Conservation (phyloP, 2,113 vertebrate genomes). For the Panthera leo region DNA sequence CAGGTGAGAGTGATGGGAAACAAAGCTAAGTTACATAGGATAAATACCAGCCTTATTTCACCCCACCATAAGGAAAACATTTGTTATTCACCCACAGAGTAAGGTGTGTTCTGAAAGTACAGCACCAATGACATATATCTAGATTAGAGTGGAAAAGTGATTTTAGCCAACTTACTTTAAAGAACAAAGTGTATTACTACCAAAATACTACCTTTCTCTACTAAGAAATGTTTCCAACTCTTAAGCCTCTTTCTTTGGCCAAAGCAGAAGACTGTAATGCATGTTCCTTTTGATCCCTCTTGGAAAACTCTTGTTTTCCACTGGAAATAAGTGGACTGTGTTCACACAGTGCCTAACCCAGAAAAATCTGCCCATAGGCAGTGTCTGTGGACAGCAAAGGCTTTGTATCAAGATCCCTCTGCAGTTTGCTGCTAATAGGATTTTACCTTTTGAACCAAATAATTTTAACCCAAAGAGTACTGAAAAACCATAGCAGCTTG, state of each 20-base stretch:
- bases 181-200: not conserved
- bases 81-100: not conserved
- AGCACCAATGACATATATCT: not conserved
- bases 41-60: slow-evolving; percentile 18
- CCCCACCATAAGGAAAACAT: not conserved
- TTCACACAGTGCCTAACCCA: not conserved
- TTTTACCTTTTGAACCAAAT: not conserved
- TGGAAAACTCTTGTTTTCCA: not conserved
- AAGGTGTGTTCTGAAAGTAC: not conserved
- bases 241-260: not conserved
- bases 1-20: not conserved
- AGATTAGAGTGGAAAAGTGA: not conserved
- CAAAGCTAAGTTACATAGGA: slow-evolving; percentile 5
- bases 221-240: not conserved
- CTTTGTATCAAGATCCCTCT: not conserved
- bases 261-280: not conserved
- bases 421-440: not conserved
- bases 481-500: not conserved
- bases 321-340: not conserved
- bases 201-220: not conserved
- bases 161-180: not conserved
- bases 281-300: not conserved
- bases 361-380: not conserved
- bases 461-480: not conserved
- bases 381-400: not conserved